phyloP scores from a whole-genome alignment of 2,113 vertebrate species.

The Cettia cetti region DNA sequence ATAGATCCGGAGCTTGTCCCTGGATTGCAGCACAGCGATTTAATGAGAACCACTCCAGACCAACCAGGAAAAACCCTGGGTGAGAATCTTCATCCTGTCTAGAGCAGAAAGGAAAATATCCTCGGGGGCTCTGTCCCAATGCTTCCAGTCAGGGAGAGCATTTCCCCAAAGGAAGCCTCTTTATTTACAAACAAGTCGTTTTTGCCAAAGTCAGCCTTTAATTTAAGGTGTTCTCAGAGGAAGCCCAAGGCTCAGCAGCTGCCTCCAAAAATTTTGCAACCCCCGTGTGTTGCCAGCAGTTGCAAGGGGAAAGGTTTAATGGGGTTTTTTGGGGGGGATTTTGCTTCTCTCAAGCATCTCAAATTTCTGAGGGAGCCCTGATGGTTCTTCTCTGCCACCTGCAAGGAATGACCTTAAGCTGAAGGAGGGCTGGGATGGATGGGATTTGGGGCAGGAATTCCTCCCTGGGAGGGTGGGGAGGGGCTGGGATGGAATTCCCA shows the following conservation, averaged over 20 bases:
- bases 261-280: constrained; percentile 60
- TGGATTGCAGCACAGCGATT: neutral
- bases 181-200: constrained; percentile 66
- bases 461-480: rapidly evolving
- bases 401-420: neutral
- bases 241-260: constrained; percentile 44
- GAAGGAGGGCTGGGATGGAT: rapidly evolving
- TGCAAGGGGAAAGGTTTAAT: constrained; percentile 58
- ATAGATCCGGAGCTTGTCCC: neutral
- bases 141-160: constrained; percentile 28
- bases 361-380: neutral
- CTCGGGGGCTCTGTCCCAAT: neutral
- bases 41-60: constrained; percentile 48
- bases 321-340: neutral
- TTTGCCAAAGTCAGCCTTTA: constrained; percentile 67
- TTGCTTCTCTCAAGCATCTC: neutral
- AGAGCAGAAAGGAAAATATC: constrained; percentile 34
- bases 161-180: constrained; percentile 54
- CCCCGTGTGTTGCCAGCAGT: constrained; percentile 36
- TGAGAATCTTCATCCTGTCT: neutral
- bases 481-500: neutral
- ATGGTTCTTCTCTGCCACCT: neutral
- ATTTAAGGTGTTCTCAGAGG: constrained; percentile 69
- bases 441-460: rapidly evolving
- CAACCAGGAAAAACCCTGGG: neutral